Conservation (phyloP, 2,113 vertebrate species). For the Isichthys henryi region DNA sequence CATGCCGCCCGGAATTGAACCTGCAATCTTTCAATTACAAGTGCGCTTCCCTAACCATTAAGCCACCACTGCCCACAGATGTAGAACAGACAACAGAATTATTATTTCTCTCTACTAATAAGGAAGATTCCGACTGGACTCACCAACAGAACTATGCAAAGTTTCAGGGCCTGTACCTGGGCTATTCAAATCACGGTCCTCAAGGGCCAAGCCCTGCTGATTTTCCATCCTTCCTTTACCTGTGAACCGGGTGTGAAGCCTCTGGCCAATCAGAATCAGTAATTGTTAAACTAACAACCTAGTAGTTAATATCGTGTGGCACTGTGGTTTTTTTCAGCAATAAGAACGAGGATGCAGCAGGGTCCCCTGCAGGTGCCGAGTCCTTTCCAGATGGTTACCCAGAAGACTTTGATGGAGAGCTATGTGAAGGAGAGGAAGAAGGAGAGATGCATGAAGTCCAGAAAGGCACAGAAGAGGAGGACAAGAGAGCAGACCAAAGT, state of each 20-base stretch:
- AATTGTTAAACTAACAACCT: no score
- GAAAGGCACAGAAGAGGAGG: background rate
- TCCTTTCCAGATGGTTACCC: slow-evolving; percentile 35
- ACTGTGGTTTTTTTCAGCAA: slow-evolving; percentile 27
- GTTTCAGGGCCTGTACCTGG: background rate
- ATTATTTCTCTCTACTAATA: background rate
- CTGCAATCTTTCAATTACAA: no score
- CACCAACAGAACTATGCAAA: background rate
- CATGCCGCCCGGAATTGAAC: no score
- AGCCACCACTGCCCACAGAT: background rate
- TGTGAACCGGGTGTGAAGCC: no score
- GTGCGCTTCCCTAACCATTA: no score
- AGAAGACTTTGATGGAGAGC: slow-evolving; percentile 35
- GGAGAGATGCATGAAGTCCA: slow-evolving; percentile 7
- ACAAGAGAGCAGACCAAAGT: background rate
- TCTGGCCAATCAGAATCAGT: no score
- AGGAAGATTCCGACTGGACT: background rate
- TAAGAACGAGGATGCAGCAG: slow-evolving; percentile 17
- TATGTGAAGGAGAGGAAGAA: slow-evolving; percentile 7
- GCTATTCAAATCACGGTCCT: no score
- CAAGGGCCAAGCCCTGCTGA: no score
- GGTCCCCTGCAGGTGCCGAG: background rate
- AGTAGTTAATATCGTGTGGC: background rate
- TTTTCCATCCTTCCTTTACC: no score
- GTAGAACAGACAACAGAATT: background rate